Evolutionary conservation across 2,113 vertebrate genomes (phyloP), one percentile per base, ranked within the genome.

Genomic region (Butorides virescens): DNA sequence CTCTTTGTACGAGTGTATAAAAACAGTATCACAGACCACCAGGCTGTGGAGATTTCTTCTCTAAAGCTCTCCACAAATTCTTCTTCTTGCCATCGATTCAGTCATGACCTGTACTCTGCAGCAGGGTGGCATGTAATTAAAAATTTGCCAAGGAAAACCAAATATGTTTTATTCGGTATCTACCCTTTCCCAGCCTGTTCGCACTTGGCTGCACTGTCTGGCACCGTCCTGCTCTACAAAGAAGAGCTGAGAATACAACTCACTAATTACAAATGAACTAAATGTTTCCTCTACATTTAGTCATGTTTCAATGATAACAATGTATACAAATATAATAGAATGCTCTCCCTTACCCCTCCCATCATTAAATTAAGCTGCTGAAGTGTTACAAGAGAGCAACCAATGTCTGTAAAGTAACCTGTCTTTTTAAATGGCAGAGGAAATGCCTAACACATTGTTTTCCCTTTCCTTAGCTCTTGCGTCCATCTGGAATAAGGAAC

Each of bases 401-500:
- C 1, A 4, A 50, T 37, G 25, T 44, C 46, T 71, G 46, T 58
- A 37, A 87, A 66, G 36, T 15, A 74, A 68, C n/a, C 36, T 15
- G 32, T 27, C 30, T 76, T 75, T 75, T 73, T 68, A 63, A 80
- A 67, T 36, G 56, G 14, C 34, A 78, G 67, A 39, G 44, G 61
- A 91, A 77, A 87, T 56, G 65, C 15, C 46, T 81, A 88, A 76
- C 19, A 58, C 2, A 0, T 20, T n/a, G 5, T 93, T 95, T 95
- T 94, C 47, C 81, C 47, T 66, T 68, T 73, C 19, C 58, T 88
- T 84, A 99, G 98, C 98, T 99, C 29, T 88, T 98, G 88, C 92
- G 94, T 63, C 95, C 52, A 15, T 96, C 96, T 49, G 98, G 97
- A 82, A 81, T 98, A 80, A 97, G 98, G 92, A 99, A 98, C 84